A percentile compares a stretch with the other conserved stretches of the same genome.
Evolutionary conservation across 1,140 invertebrate genomes (phyloP).

Genomic region (Bombus huntii): DNA sequence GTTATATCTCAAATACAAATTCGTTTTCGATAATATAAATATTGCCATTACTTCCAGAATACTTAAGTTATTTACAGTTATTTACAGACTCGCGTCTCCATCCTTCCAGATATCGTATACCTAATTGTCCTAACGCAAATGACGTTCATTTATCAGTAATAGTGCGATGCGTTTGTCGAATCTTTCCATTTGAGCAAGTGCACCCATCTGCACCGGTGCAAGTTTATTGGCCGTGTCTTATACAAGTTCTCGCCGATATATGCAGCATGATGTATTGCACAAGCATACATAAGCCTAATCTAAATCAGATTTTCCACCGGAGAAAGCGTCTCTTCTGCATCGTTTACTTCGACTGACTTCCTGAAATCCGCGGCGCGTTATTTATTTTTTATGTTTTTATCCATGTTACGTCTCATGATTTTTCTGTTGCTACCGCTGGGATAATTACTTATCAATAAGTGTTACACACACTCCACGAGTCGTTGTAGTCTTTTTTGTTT

Average conservation of each 20-base stretch:
- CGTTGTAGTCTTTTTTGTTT: neutral
- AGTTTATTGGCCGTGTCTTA: slow-evolving; percentile 8
- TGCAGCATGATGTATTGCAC: slow-evolving; percentile 53
- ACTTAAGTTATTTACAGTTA: neutral
- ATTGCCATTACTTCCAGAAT: neutral
- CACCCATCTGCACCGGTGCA: slow-evolving; percentile 3
- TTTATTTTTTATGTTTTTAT: slow-evolving; percentile 1
- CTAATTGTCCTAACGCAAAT: slow-evolving; percentile 1
- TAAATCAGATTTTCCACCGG: slow-evolving; percentile 64
- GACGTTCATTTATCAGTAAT: neutral
- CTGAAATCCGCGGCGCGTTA: slow-evolving; percentile 26
- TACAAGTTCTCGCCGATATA: slow-evolving; percentile 13
- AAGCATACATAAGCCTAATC: slow-evolving; percentile 57
- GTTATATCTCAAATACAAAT: no score
- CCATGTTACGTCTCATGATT: neutral
- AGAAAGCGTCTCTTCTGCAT: slow-evolving; percentile 68
- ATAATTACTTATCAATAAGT: neutral
- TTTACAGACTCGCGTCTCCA: neutral
- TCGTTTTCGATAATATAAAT: no score
- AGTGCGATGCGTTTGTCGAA: neutral
- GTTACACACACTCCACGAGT: neutral
- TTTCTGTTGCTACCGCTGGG: neutral
- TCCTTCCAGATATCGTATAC: neutral
- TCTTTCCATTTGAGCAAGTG: neutral
- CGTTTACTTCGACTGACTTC: slow-evolving; percentile 47